Base-by-base conservation (phyloP, 2,113 vertebrate species). In the Phaethon lepturus region DNA sequence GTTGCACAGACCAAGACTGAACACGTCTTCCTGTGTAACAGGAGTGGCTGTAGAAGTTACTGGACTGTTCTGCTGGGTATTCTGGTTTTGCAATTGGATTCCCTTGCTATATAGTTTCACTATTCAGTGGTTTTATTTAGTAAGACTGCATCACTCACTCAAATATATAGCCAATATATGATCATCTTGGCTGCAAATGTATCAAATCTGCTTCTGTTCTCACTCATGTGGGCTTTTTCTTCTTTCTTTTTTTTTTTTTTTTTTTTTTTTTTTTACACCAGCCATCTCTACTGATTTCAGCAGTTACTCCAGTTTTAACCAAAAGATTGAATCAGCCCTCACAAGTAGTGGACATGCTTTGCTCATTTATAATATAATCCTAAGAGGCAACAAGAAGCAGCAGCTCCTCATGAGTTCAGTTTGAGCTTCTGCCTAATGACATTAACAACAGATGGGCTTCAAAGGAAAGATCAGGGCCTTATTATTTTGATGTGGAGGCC, bases 11-110 rank as follows among this genome's bases (percentile, higher is more conserved):
- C 58, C 20, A 95, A 86, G 89, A 96, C 92, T 26, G 96, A 93
- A 95, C 98, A 98, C 6, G 94, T 99, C 33, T 97, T 93, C 50
- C 96, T 99, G 29, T 89, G 87, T 59, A 99, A 98, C 96, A 94
- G 84, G 62, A 99, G 99, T 0, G 11, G 96, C 60, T 99, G 98
- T 58, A 95, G 83, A 68, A 99, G 98, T 47, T 98, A 95, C 97
- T 99, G 99, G 99, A 96, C 96, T 4, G 98, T 98, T 84, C 15
- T 97, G 26, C 96, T 98, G 86, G 98, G 99, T 99, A 98, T 44
- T 78, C 78, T 78, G 45, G 28, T 31, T 95, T 82, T 82, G 86
- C 53, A 79, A 3, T 62, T 42, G 35, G 9, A 26, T 90, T 68
- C 89, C 29, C 49, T 75, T 81, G 4, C 49, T 76, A 1, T 0